Evolutionary conservation across 2,113 vertebrate species (phyloP).

Genomic region (Oriolus oriolus): DNA sequence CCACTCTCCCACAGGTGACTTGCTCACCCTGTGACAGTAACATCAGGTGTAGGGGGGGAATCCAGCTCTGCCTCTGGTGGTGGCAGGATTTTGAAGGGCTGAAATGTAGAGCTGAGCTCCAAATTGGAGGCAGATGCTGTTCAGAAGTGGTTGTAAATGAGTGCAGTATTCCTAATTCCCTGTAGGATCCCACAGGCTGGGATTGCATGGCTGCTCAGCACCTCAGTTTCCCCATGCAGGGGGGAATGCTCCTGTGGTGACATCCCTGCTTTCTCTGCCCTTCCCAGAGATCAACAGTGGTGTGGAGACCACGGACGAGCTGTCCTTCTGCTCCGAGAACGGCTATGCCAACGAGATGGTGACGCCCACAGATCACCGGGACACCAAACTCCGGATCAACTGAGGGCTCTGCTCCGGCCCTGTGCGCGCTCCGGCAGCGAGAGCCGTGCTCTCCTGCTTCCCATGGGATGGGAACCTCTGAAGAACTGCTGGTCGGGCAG

Average conservation of each 20-base stretch:
- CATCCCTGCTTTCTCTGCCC: neutral
- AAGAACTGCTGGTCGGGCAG: slow-evolving; percentile 21
- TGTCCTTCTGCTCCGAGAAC: slow-evolving; percentile 83
- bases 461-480: neutral
- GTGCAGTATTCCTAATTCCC: neutral
- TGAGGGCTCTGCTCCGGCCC: neutral
- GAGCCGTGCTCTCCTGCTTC: neutral
- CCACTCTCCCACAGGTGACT: neutral
- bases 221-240: neutral
- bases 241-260: accelerated
- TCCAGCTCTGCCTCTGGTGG: neutral
- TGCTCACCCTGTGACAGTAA: neutral
- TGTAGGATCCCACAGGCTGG: neutral
- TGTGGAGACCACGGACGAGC: slow-evolving; percentile 79
- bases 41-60: accelerated
- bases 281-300: slow-evolving; percentile 85
- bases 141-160: neutral
- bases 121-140: neutral
- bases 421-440: accelerated
- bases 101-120: neutral
- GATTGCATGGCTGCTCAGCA: accelerated
- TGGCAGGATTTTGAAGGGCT: neutral
- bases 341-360: slow-evolving; percentile 75
- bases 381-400: slow-evolving; percentile 44
- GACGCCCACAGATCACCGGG: slow-evolving; percentile 23